These are phyloP conservation scores for Dendroctonus valens DNA, from an alignment of 1,140 invertebrate species.

Conservation along the genomic window DNA sequence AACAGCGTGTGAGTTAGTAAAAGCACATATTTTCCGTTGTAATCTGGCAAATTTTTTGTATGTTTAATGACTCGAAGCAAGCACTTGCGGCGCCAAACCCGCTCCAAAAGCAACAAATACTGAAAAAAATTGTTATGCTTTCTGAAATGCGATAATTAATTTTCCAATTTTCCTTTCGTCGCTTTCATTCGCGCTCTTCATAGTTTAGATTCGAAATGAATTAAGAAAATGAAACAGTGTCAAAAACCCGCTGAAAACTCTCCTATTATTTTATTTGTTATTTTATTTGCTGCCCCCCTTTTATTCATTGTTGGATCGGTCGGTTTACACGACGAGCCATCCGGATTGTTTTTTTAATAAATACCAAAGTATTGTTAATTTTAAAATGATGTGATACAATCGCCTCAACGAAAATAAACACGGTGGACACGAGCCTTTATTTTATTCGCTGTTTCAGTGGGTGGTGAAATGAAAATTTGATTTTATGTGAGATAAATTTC, in stretches of 20 bases:
- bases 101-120: too few species aligned
- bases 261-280: slow-evolving; percentile 15
- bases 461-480: background rate
- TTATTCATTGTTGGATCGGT: background rate
- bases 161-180: too few species aligned
- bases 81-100: too few species aligned
- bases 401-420: slow-evolving; percentile 10
- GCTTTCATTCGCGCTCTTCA: too few species aligned
- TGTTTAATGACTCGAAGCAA: background rate
- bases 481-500: background rate
- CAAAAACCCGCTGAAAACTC: slow-evolving; percentile 12
- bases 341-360: slow-evolving; percentile 11
- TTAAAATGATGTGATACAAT: slow-evolving; percentile 14
- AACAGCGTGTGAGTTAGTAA: too few species aligned
- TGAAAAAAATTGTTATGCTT: too few species aligned
- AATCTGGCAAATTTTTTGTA: background rate
- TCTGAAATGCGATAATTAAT: too few species aligned
- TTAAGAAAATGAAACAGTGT: slow-evolving; percentile 1
- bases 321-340: background rate
- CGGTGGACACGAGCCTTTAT: slow-evolving; percentile 9
- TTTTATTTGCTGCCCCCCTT: slow-evolving; percentile 3
- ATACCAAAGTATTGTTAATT: slow-evolving; percentile 10
- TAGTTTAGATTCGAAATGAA: too few species aligned
- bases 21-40: too few species aligned
- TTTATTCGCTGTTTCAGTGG: too few species aligned